Base-by-base conservation (phyloP, 2,113 vertebrate species). In the Oenanthe oenanthe region DNA sequence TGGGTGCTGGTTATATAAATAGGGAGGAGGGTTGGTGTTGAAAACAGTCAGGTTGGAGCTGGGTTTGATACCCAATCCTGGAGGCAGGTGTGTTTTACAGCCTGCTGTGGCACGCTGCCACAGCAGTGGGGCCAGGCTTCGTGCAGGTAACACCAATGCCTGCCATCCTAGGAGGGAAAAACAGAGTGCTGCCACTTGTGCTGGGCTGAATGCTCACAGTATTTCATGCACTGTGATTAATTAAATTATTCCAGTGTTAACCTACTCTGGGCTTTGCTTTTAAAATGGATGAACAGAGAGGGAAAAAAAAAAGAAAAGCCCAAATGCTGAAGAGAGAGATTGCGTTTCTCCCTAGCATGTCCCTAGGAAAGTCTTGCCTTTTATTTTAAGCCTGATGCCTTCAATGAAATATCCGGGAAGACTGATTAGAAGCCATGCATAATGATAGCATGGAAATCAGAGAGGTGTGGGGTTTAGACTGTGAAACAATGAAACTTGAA, bases 161-260 rank as follows among this genome's bases (percentile, higher is more conserved):
- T 91, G 72, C 84, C 2, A 1, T 84, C 84, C 48, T 72, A 10
- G 54, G 25, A 91, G 71, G 29, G 11, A 26, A 26, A 51, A 68
- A 43, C 43, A 61, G 43, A 92, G 53, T 9, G 25, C 47, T 91
- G 89, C 91, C 89, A 70, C 81, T 91, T 86, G 42, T 87, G 91
- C 92, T 83, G 93, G 91, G 62, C 83, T 96, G 95, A 96, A 84
- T 48, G 74, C 94, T 92, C 85, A 47, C 92, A 76, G 70, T 93
- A 83, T 96, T 93, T 94, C 91, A 88, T 86, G 85, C 67, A 51
- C 62, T 87, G 91, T 91, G 88, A 90, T 94, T 95, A 95, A 96
- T 95, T 92, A 93, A 95, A 95, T 94, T 93, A 96, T 90, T 93
- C 84, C 93, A 88, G 86, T 87, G 85, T 94, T 97, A 97, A 92